A percentile compares a stretch with the other conserved stretches of the same genome.
These are phyloP conservation scores for Falco biarmicus DNA, from an alignment of 2,797 vertebrate genomes.

Conservation along the genomic window DNA sequence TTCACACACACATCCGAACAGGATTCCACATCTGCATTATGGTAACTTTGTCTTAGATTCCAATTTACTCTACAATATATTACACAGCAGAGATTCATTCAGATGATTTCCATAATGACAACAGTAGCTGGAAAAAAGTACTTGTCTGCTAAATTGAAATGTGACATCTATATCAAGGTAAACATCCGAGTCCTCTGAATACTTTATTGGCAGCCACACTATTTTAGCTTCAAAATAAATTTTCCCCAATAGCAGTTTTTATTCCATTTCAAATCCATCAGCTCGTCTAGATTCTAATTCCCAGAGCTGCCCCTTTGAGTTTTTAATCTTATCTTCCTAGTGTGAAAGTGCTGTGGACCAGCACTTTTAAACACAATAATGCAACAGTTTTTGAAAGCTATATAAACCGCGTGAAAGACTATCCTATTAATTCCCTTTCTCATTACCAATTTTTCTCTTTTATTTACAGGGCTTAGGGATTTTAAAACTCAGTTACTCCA, in stretches of 20 bases:
- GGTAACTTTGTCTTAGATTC: neutral
- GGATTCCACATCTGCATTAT: neutral
- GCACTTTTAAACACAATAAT: slow-evolving; percentile 58
- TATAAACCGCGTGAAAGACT: slow-evolving; percentile 47
- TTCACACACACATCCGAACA: neutral
- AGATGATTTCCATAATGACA: slow-evolving; percentile 43
- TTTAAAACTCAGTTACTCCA: slow-evolving; percentile 39
- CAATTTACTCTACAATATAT: slow-evolving; percentile 18
- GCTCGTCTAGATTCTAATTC: slow-evolving; percentile 47
- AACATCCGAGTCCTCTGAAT: neutral
- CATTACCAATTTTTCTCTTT: slow-evolving; percentile 50
- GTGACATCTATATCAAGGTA: slow-evolving; percentile 48
- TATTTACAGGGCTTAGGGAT: slow-evolving; percentile 42
- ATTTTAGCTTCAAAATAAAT: slow-evolving; percentile 43
- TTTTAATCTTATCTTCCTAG: slow-evolving; percentile 62
- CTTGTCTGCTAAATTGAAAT: slow-evolving; percentile 24
- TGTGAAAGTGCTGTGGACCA: slow-evolving; percentile 51
- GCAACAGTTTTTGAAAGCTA: slow-evolving; percentile 59
- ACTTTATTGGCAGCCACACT: neutral
- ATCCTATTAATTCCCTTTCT: slow-evolving; percentile 58
- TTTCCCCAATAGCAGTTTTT: slow-evolving; percentile 52
- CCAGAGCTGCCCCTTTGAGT: slow-evolving; percentile 44
- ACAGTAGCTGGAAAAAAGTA: neutral
- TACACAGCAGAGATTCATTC: slow-evolving; percentile 3
- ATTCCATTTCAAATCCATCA: slow-evolving; percentile 62